These are phyloP conservation scores for Calidris pugnax DNA, from an alignment of 2,113 vertebrate species.

Conservation along the genomic window DNA sequence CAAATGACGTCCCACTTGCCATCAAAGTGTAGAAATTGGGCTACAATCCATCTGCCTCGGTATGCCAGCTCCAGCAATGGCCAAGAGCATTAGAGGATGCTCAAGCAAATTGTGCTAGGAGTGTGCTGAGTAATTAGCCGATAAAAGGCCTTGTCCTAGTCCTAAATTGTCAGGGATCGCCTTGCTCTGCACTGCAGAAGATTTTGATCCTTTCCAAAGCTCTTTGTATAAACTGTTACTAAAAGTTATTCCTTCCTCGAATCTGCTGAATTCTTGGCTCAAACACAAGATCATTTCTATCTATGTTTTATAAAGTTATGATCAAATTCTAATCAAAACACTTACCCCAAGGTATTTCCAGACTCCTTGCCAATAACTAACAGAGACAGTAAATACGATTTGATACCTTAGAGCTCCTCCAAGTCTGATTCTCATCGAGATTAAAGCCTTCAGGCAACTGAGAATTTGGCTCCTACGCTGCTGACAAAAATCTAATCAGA, in stretches of 20 bases:
- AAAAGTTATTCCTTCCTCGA: slow-evolving; percentile 33
- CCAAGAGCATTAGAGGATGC: background rate
- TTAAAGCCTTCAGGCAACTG: slow-evolving; percentile 51
- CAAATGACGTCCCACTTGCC: fast-evolving
- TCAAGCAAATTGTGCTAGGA: background rate
- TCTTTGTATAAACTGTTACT: background rate
- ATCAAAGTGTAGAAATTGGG: background rate
- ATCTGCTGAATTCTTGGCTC: slow-evolving; percentile 39
- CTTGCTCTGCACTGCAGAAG: background rate
- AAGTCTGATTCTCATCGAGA: slow-evolving; percentile 57
- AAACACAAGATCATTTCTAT: slow-evolving; percentile 23
- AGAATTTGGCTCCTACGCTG: slow-evolving; percentile 48
- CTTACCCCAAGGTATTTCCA: slow-evolving; percentile 55
- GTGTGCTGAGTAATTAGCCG: background rate
- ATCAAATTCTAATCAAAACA: slow-evolving; percentile 58
- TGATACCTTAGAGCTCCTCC: slow-evolving; percentile 52
- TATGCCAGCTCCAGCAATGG: background rate
- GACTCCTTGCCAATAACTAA: slow-evolving; percentile 50
- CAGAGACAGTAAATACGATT: slow-evolving; percentile 52
- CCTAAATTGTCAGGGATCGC: background rate
- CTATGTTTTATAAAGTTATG: slow-evolving; percentile 52
- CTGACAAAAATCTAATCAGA: slow-evolving; percentile 62
- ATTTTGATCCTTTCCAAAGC: slow-evolving; percentile 12
- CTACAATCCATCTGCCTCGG: background rate
- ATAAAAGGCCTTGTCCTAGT: background rate